Evolutionary conservation across 2,888 invertebrate genomes (phyloP).

Genomic region (Hemaris fuciformis): DNA sequence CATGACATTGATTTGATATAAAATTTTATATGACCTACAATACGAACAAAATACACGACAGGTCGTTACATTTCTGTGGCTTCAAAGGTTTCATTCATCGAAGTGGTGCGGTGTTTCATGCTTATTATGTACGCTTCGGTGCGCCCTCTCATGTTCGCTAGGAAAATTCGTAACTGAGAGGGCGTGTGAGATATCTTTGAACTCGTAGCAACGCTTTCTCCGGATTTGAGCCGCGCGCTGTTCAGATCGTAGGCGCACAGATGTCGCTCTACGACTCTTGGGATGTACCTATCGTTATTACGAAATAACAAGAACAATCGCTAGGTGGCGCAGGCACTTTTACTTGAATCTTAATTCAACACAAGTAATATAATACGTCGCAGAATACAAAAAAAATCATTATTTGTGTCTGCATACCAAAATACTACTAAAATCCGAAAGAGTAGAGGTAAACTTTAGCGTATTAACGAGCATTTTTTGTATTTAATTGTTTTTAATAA

Average conservation of each 20-base stretch:
- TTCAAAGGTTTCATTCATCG: conserved; percentile 22
- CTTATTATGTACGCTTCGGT: background rate
- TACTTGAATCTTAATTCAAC: background rate
- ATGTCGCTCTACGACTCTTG: background rate
- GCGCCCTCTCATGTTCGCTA: conserved; percentile 18
- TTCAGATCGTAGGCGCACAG: background rate
- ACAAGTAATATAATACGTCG: too few species aligned
- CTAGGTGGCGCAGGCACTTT: background rate
- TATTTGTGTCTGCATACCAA: too few species aligned
- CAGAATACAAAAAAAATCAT: too few species aligned
- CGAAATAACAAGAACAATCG: background rate
- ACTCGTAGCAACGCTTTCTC: background rate
- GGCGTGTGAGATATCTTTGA: conserved; percentile 15
- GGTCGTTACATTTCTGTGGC: conserved; percentile 10
- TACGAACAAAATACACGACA: conserved; percentile 26
- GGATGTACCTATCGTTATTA: background rate
- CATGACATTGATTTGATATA: conserved; percentile 36
- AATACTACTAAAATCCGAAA: too few species aligned
- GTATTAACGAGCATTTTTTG: too few species aligned
- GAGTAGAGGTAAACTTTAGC: too few species aligned
- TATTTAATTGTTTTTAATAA: too few species aligned
- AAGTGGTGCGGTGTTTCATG: conserved; percentile 12
- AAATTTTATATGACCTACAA: conserved; percentile 35
- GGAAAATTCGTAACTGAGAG: background rate
- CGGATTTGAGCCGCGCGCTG: background rate